These are phyloP conservation scores for Picathartes gymnocephalus DNA, from an alignment of 2,113 vertebrate species.

Conservation along the genomic window DNA sequence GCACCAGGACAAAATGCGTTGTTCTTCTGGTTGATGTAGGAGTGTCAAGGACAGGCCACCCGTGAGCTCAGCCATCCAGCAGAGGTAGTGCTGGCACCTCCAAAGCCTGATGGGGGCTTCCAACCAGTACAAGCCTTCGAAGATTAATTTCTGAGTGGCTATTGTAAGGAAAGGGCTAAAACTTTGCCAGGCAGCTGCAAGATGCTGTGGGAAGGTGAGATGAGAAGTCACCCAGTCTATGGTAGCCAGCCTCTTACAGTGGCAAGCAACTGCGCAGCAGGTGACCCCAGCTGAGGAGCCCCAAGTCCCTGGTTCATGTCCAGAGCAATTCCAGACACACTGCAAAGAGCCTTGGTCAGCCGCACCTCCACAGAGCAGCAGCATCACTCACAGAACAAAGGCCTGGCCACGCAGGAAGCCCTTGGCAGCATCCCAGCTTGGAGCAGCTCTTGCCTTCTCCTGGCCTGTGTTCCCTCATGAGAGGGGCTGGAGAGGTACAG, in stretches of 20 bases:
- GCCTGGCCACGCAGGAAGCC: neutral
- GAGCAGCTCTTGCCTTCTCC: neutral
- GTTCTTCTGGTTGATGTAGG: neutral
- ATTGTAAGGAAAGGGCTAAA: neutral
- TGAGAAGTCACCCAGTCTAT: neutral
- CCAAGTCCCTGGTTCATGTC: neutral
- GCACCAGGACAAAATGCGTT: neutral
- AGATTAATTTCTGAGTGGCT: neutral
- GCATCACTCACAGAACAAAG: neutral
- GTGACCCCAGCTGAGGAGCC: neutral
- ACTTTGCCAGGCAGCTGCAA: neutral
- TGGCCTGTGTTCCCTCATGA: neutral
- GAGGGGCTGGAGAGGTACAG: neutral
- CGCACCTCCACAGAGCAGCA: neutral
- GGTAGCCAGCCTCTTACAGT: neutral
- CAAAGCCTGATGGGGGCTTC: neutral
- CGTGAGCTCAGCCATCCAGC: neutral
- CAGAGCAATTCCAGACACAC: neutral
- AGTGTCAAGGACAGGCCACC: neutral
- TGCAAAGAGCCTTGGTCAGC: neutral
- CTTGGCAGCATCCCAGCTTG: neutral
- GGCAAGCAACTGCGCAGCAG: neutral
- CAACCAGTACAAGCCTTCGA: neutral
- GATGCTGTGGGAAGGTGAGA: neutral
- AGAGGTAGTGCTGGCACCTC: neutral